phyloP scores from a whole-genome alignment of 2,113 vertebrate genomes.

The Pachyramphus minor region DNA sequence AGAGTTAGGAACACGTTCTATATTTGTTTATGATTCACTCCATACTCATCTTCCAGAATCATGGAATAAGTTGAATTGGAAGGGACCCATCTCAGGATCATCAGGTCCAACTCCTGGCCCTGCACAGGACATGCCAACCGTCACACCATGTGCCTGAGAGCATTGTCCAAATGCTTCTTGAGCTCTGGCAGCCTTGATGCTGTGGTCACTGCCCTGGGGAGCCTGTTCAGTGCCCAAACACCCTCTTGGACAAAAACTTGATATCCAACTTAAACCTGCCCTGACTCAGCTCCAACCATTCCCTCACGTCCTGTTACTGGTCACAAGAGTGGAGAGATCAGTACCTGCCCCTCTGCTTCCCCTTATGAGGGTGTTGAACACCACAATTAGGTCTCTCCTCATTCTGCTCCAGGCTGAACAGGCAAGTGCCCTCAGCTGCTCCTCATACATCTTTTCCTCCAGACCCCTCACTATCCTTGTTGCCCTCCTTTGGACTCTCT shows the following conservation, averaged over 20 bases:
- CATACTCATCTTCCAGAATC: too few relatives aligned
- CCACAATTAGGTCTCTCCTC: background rate
- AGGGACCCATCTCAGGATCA: background rate
- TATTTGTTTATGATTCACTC: too few relatives aligned
- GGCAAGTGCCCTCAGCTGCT: background rate
- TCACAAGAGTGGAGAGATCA: background rate
- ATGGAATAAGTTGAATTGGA: background rate
- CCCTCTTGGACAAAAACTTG: background rate
- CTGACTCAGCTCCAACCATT: background rate
- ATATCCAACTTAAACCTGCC: background rate
- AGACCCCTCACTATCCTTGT: background rate
- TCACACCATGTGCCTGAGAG: background rate
- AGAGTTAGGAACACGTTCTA: background rate
- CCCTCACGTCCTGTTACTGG: background rate
- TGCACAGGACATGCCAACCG: background rate
- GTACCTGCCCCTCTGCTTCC: background rate
- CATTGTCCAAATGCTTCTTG: background rate
- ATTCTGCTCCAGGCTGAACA: background rate
- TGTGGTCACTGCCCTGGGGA: background rate
- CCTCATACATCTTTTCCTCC: background rate
- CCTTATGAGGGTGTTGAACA: background rate
- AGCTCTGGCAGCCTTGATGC: background rate
- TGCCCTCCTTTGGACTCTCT: background rate
- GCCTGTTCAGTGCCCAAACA: background rate
- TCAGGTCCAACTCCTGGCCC: background rate